Conservation (phyloP, 2,888 invertebrate genomes). For the Lymantria monacha region DNA sequence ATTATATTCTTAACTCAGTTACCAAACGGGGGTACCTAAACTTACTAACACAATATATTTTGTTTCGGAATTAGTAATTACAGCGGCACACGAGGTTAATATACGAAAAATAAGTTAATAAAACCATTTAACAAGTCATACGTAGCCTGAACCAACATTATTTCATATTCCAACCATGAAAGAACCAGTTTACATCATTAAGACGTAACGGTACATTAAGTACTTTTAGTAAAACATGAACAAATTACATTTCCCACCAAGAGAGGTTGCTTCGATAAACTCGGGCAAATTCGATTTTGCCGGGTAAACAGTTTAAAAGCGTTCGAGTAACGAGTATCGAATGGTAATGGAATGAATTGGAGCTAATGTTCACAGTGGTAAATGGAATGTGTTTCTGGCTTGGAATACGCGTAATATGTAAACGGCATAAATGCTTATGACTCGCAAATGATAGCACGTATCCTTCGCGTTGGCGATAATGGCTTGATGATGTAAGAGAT, state of each 20-base stretch:
- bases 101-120: background rate
- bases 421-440: constrained; percentile 27
- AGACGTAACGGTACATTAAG: constrained; percentile 30
- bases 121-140: background rate
- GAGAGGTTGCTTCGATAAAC: constrained; percentile 34
- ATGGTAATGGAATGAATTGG: constrained; percentile 61
- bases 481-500: constrained; percentile 27
- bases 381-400: constrained; percentile 26
- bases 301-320: constrained; percentile 52
- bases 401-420: constrained; percentile 17
- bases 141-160: constrained; percentile 3
- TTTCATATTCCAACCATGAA: constrained; percentile 12
- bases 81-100: background rate
- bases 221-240: constrained; percentile 26
- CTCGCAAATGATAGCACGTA: constrained; percentile 31
- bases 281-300: constrained; percentile 44
- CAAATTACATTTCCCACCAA: constrained; percentile 30
- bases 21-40: too few species aligned
- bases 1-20: too few species aligned
- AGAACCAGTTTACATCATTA: constrained; percentile 25
- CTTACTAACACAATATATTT: background rate
- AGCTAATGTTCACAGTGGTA: constrained; percentile 47
- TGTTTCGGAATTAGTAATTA: background rate
- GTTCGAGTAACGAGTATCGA: constrained; percentile 54
- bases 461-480: constrained; percentile 30